Conservation (phyloP, 2,888 invertebrate genomes). For the Orthosia gothica region DNA sequence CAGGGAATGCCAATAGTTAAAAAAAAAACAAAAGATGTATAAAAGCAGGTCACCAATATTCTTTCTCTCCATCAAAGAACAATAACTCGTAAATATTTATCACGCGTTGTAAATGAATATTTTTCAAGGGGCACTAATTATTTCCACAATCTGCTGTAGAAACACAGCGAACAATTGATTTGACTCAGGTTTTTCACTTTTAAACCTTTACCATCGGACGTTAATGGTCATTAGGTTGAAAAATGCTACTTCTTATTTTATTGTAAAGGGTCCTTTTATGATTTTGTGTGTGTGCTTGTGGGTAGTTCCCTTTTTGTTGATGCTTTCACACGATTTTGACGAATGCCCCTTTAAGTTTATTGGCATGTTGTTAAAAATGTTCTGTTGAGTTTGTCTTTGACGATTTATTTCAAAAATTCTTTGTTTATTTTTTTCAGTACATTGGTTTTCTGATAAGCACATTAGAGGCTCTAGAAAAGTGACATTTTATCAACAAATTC, state of each 20-base stretch:
- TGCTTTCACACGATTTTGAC: constrained; percentile 60
- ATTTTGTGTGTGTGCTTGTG: constrained; percentile 55
- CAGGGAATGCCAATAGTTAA: no score
- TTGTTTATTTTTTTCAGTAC: not conserved
- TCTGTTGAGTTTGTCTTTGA: constrained; percentile 24
- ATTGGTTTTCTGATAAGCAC: not conserved
- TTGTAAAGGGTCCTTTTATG: constrained; percentile 56
- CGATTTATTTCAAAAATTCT: constrained; percentile 13
- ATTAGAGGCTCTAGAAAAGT: no score
- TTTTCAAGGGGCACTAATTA: constrained; percentile 90
- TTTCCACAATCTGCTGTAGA: constrained; percentile 85
- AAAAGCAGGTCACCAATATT: constrained; percentile 72
- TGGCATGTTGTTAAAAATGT: constrained; percentile 41
- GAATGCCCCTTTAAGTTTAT: constrained; percentile 47
- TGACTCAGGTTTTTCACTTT: constrained; percentile 79
- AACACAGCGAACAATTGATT: constrained; percentile 84
- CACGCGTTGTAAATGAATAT: constrained; percentile 89
- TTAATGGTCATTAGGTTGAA: constrained; percentile 77
- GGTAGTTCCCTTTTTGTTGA: constrained; percentile 36
- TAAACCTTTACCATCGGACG: constrained; percentile 70
- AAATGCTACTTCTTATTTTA: constrained; percentile 70
- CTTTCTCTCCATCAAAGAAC: constrained; percentile 80
- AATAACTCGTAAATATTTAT: constrained; percentile 91
- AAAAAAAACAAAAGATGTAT: not conserved
- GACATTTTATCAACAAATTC: no score